A percentile compares a stretch with the other conserved stretches of the same genome.
Conservation (phyloP, 1,140 invertebrate species). For the Panagrolaimus sp. region DNA sequence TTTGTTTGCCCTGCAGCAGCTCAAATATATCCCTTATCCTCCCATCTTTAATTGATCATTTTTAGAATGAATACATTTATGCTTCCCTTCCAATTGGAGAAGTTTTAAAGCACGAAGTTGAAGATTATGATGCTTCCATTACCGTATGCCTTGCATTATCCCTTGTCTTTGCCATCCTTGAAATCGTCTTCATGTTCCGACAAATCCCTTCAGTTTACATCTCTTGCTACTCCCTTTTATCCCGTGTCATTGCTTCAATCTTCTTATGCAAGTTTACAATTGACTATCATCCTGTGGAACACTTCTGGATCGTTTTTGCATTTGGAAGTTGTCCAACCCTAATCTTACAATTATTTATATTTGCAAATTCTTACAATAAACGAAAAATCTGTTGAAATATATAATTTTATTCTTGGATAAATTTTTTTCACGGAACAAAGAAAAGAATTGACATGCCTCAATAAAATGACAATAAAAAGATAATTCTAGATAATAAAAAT, state of each 20-base stretch:
- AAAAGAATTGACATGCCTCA: too few relatives aligned
- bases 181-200: conserved; percentile 31
- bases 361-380: conserved; percentile 17
- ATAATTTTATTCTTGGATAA: too few relatives aligned
- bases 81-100: conserved; percentile 23
- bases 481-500: conserved; percentile 3
- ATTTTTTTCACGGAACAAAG: too few relatives aligned
- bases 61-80: conserved; percentile 31
- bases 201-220: not conserved
- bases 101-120: conserved; percentile 16
- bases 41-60: not conserved
- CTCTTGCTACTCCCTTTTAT: too few relatives aligned
- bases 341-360: not conserved
- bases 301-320: conserved; percentile 35
- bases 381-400: not conserved
- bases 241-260: conserved; percentile 17
- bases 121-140: conserved; percentile 30
- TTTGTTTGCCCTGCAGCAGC: not conserved
- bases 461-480: not conserved
- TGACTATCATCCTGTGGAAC: conserved; percentile 33
- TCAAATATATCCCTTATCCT: not conserved
- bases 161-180: conserved; percentile 28
- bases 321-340: conserved; percentile 10
- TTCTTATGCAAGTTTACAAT: conserved; percentile 36
- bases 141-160: conserved; percentile 22